Evolutionary conservation across 2,888 invertebrate genomes (phyloP).

Genomic region (Leptopilina drosophilae): DNA sequence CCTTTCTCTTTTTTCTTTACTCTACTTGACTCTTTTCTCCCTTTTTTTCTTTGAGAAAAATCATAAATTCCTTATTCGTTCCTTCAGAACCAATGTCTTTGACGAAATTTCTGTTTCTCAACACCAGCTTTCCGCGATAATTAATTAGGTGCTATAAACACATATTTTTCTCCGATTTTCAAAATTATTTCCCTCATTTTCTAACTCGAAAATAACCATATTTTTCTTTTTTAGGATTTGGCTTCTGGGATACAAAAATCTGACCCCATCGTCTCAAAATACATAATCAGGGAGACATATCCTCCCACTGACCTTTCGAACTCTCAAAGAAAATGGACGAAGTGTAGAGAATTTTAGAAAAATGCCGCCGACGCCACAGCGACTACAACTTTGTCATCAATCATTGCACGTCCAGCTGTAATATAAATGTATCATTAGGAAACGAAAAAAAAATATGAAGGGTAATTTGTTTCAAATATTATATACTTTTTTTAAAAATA

Average conservation of each 20-base stretch:
- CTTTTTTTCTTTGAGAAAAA: background rate
- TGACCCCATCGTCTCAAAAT: slow-evolving; percentile 3
- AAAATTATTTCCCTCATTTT: background rate
- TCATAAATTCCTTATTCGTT: too few species aligned
- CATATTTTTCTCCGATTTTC: too few species aligned
- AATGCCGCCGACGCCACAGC: slow-evolving; percentile 47
- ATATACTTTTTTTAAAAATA: too few species aligned
- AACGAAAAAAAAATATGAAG: too few species aligned
- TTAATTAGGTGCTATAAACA: slow-evolving; percentile 29
- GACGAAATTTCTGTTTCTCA: background rate
- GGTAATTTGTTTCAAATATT: too few species aligned
- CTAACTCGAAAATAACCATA: slow-evolving; percentile 36
- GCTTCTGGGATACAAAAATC: background rate
- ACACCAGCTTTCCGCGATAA: background rate
- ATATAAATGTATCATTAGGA: background rate
- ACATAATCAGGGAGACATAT: slow-evolving; percentile 31
- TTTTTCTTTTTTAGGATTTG: background rate
- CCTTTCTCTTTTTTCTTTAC: too few species aligned
- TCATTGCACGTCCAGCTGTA: slow-evolving; percentile 54
- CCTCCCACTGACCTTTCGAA: slow-evolving; percentile 48
- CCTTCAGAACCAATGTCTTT: too few species aligned
- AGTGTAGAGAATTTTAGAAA: slow-evolving; percentile 50
- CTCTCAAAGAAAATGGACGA: slow-evolving; percentile 50
- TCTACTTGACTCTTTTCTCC: background rate
- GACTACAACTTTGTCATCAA: slow-evolving; percentile 55